phyloP scores from a whole-genome alignment of 2,888 invertebrate species.

The Onchidella celtica region DNA sequence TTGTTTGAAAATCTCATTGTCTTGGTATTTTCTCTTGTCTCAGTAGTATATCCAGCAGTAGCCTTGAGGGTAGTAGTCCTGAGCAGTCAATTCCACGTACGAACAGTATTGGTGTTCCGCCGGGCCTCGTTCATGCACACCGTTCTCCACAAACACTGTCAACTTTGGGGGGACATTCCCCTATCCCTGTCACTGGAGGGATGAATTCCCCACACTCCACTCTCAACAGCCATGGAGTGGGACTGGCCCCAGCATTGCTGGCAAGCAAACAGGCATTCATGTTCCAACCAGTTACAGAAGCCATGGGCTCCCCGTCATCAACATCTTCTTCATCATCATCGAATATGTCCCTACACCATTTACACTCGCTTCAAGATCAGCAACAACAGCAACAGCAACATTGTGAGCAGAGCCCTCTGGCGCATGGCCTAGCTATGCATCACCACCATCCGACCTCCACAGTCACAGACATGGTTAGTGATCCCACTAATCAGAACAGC shows the following conservation, averaged over 20 bases:
- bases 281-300: slow-evolving; percentile 40
- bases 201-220: slow-evolving; percentile 38
- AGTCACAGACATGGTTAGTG: slow-evolving; percentile 38
- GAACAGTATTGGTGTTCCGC: neutral
- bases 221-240: slow-evolving; percentile 12
- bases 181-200: slow-evolving; percentile 28
- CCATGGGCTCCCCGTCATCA: slow-evolving; percentile 9
- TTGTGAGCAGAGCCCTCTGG: slow-evolving; percentile 8
- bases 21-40: too few species aligned
- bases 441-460: neutral
- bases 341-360: slow-evolving; percentile 27
- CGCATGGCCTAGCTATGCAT: neutral
- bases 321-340: slow-evolving; percentile 32
- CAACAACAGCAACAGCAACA: slow-evolving; percentile 39
- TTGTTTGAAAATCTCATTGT: too few species aligned
- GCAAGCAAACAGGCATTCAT: slow-evolving; percentile 39
- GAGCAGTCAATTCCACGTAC: slow-evolving; percentile 52
- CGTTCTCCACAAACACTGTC: neutral
- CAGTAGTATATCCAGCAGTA: slow-evolving; percentile 58
- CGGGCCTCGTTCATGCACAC: slow-evolving; percentile 17
- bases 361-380: slow-evolving; percentile 53
- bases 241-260: slow-evolving; percentile 8
- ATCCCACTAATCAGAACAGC: slow-evolving; percentile 57
- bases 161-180: neutral
- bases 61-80: slow-evolving; percentile 54